phyloP scores from a whole-genome alignment of 30 jellyfish, hydroid and myxozoan species.

The Aurelia sp. region DNA sequence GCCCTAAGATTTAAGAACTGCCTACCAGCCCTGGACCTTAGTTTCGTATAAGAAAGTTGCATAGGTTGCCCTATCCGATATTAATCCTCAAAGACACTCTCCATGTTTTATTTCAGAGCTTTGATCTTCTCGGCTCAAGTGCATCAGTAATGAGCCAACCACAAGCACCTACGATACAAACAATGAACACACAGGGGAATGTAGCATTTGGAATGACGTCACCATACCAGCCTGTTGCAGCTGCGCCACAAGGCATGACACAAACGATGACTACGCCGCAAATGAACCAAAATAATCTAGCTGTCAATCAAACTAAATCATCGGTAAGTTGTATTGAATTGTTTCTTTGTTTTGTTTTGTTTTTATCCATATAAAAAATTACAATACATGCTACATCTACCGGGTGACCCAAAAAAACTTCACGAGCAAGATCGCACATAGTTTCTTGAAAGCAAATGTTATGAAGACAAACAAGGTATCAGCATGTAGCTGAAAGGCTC shows the following conservation, averaged over 20 bases:
- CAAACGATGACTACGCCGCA: constrained; percentile 13
- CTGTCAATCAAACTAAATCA: constrained; percentile 8
- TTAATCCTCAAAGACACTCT: background rate
- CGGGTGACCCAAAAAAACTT: too few relatives aligned
- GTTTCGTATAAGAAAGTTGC: too few relatives aligned
- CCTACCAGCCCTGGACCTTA: too few relatives aligned
- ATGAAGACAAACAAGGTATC: too few relatives aligned
- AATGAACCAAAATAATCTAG: constrained; percentile 22
- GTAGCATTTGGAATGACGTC: too few relatives aligned
- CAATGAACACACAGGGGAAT: background rate
- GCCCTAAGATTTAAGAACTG: too few relatives aligned
- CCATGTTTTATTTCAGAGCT: background rate
- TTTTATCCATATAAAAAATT: too few relatives aligned
- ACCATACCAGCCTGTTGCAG: background rate
- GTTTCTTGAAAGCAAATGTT: too few relatives aligned
- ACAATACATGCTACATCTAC: too few relatives aligned
- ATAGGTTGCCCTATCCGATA: too few relatives aligned
- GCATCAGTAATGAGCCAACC: background rate
- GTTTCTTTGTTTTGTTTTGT: background rate
- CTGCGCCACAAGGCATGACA: constrained; percentile 10
- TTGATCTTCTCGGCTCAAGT: constrained; percentile 12
- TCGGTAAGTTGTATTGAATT: constrained; percentile 30
- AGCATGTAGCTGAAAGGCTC: too few relatives aligned
- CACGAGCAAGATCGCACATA: too few relatives aligned
- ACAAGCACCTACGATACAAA: background rate